phyloP scores from a whole-genome alignment of 2,113 vertebrate genomes.

The Oreochromis spilurus region DNA sequence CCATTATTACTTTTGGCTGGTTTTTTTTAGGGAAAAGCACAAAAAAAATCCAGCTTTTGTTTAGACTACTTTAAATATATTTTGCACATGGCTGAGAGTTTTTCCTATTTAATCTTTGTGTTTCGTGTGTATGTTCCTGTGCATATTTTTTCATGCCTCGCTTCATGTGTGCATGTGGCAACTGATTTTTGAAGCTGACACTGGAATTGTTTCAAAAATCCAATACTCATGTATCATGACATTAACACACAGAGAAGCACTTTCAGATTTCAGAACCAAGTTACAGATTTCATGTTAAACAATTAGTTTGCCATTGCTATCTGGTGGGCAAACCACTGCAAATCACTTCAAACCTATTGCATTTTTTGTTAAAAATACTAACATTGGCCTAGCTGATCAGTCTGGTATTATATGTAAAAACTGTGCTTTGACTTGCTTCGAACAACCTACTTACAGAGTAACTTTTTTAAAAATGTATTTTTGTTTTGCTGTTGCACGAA shows the following conservation, averaged over 20 bases:
- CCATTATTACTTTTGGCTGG: background rate
- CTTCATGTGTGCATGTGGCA: background rate
- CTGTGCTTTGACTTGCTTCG: background rate
- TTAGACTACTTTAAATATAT: background rate
- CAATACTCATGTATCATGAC: background rate
- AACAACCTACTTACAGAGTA: rapidly evolving
- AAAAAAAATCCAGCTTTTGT: background rate
- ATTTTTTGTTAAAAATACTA: background rate
- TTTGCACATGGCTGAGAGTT: background rate
- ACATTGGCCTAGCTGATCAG: background rate
- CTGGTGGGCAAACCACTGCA: background rate
- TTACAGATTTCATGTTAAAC: background rate
- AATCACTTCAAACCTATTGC: background rate
- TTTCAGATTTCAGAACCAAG: background rate
- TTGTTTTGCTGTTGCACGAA: background rate
- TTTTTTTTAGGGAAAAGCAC: background rate
- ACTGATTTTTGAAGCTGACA: background rate
- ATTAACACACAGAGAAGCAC: background rate
- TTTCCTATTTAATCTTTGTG: background rate
- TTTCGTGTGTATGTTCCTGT: background rate
- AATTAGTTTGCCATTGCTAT: background rate
- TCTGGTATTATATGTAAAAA: background rate
- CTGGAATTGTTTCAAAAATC: background rate
- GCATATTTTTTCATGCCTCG: background rate
- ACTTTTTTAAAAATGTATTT: background rate